These are phyloP conservation scores for Peromyscus attwateri DNA, from an alignment of 2,797 vertebrate genomes.

Conservation along the genomic window DNA sequence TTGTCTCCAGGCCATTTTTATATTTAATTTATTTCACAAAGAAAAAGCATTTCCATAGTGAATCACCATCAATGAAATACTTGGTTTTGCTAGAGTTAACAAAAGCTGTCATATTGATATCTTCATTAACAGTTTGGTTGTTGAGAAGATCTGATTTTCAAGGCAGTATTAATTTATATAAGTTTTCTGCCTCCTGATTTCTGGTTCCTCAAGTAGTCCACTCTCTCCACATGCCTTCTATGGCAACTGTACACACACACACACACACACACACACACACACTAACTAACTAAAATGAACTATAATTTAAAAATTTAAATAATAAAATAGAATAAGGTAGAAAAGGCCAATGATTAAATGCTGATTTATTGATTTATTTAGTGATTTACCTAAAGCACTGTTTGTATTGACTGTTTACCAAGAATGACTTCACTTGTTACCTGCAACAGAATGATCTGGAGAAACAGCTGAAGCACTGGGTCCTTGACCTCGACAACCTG, in stretches of 20 bases:
- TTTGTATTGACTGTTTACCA: neutral
- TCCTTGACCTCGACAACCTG: neutral
- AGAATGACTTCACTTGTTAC: no score
- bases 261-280: neutral
- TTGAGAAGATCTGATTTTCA: neutral
- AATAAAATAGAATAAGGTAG: neutral
- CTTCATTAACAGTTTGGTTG: neutral
- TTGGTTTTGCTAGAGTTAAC: neutral
- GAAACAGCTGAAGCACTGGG: neutral
- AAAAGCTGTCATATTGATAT: neutral
- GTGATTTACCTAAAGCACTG: neutral
- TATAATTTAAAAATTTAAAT: neutral
- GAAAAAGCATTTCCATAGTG: neutral
- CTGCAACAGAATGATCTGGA: neutral
- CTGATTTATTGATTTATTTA: neutral
- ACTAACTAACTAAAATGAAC: neutral
- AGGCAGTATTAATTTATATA: neutral
- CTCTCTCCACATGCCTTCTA: neutral
- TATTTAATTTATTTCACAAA: constrained; percentile 38
- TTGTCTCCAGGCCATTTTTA: neutral
- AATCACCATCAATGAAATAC: neutral
- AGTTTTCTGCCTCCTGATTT: neutral
- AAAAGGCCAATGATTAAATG: no score
- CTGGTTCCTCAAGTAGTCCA: neutral
- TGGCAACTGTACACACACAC: neutral